Evolutionary conservation across 2,113 vertebrate species (phyloP).

Genomic region (Isichthys henryi): DNA sequence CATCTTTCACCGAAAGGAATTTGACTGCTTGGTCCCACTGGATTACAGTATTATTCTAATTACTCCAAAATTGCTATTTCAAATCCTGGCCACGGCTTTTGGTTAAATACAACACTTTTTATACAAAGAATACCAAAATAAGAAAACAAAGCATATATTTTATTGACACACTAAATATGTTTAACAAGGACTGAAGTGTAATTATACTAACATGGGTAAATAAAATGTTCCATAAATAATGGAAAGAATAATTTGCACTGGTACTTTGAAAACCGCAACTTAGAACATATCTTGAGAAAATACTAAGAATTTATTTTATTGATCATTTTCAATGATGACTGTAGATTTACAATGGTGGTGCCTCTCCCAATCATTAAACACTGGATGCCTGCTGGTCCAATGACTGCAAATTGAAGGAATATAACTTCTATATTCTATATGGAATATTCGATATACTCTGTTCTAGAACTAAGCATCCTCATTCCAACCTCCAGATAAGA

Average conservation of each 20-base stretch:
- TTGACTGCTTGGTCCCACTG: neutral
- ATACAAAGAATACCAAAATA: neutral
- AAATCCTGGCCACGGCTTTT: constrained; percentile 3
- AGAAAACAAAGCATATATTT: neutral
- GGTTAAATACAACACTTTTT: constrained; percentile 6
- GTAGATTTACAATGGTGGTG: neutral
- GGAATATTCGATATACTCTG: neutral
- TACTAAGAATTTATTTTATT: constrained; percentile 5
- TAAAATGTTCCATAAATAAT: constrained; percentile 18
- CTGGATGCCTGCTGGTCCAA: neutral
- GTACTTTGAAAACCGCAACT: constrained; percentile 3
- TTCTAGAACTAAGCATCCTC: neutral
- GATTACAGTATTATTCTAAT: neutral
- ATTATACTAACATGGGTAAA: neutral
- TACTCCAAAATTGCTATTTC: neutral
- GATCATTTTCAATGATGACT: constrained; percentile 10
- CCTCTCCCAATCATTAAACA: neutral
- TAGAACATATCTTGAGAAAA: constrained; percentile 3
- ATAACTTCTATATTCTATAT: neutral
- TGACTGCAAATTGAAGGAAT: neutral
- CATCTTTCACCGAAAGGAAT: neutral
- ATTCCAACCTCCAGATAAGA: neutral
- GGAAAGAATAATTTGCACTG: neutral
- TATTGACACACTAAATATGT: neutral
- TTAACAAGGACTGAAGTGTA: neutral